Evolutionary conservation across 2,797 vertebrate genomes (phyloP), one percentile per base, ranked within the genome.

Genomic region (Gymnopithys bicolor): DNA sequence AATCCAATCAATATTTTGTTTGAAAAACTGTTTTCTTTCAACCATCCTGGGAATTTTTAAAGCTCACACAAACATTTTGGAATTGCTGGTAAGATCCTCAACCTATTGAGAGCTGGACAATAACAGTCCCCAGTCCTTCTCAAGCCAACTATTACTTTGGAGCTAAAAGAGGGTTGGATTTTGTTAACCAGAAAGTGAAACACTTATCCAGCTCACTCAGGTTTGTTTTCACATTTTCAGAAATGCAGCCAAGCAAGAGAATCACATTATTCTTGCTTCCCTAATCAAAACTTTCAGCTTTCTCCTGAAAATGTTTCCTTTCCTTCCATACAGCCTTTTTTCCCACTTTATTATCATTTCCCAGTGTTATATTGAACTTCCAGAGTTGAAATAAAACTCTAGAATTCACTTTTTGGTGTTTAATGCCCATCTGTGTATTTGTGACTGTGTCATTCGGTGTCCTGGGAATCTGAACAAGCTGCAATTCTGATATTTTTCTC

Each of bases 261-360:
- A 89, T 84, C 85, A n/a, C 32, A 37, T 95, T 92, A 89, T 89
- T 90, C 76, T 63, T 94, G 76, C 92, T 88, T 73, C 76, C 84
- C 49, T 81, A 75, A 60, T 30, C 79, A 93, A 88, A 87, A 86
- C 60, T 63, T 84, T 41, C 84, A 87, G 10, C n/a, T 87, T 67
- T 53, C 71, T 52, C 19, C 58, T 67, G 37, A 90, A 88, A 79
- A 45, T 10, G 4, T 27, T 94, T 79, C 41, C 18, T 63, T 81
- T 60, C 30, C 35, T 39, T 17, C 7, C 33, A 56, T 3, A 16
- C 8, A 28, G 7, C 19, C 12, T 27, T 37, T 39, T 67, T 48
- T 19, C 3, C 18, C 32, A 66, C 22, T 76, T 60, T 30, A 32
- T 6, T 39, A 7, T 53, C 1, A 18, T 87, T 87, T 91, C 53